A percentile compares a stretch with the other conserved stretches of the same genome.
phyloP scores from a whole-genome alignment of 2,888 invertebrate genomes.

The Ceramica pisi region DNA sequence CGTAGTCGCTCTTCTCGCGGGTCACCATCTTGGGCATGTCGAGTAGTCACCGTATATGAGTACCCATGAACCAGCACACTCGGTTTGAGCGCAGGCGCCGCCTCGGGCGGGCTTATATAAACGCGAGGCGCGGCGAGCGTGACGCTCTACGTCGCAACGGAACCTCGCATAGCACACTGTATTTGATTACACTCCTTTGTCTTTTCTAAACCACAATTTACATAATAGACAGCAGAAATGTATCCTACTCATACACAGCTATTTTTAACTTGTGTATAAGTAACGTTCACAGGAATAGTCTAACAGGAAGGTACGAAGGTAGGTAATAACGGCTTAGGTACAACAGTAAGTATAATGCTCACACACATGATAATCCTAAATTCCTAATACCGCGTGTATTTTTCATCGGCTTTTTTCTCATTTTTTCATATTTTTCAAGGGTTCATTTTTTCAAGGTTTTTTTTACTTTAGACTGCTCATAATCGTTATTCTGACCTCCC shows the following conservation, averaged over 20 bases:
- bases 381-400: no score
- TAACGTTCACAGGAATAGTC: constrained; percentile 1
- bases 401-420: no score
- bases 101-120: constrained; percentile 64
- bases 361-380: no score
- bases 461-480: no score
- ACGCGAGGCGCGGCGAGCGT: constrained; percentile 61
- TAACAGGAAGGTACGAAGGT: background rate
- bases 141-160: constrained; percentile 55
- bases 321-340: no score
- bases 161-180: constrained; percentile 47
- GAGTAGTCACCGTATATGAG: constrained; percentile 65
- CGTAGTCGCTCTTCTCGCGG: constrained; percentile 77
- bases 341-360: no score
- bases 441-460: no score
- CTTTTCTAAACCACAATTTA: constrained; percentile 40
- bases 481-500: no score
- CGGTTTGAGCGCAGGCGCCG: constrained; percentile 56
- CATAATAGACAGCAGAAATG: constrained; percentile 21
- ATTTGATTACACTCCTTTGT: constrained; percentile 65
- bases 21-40: constrained; percentile 76
- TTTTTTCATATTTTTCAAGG: no score
- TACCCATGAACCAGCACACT: constrained; percentile 65
- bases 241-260: constrained; percentile 2
- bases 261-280: background rate